Evolutionary conservation across 2,888 invertebrate genomes (phyloP), one percentile per base, ranked within the genome.

Genomic region (Cremastobaeus sp.): DNA sequence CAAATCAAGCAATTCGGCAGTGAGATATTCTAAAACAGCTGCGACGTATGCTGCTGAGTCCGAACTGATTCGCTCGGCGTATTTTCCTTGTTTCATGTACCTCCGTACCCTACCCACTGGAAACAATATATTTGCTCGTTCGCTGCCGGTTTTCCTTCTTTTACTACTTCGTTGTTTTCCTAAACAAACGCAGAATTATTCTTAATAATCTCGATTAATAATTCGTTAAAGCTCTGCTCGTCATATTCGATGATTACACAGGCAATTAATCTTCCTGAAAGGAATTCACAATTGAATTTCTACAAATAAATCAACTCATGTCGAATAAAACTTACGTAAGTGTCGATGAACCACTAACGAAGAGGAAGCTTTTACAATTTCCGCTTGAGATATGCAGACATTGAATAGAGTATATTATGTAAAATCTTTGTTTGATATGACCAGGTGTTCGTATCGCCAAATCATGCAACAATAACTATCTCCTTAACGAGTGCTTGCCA

Each of bases 301-400:
- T 41, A 21, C 28, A 45, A 64, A 66, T 55, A 57, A 66, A 48
- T 45, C 39, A 57, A 48, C 34, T 37, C 35, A n/a, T n/a, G n/a
- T n/a, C n/a, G n/a, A n/a, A 43, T 20, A 32, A 18, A 21, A 11
- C 21, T 68, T 68, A 45, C 25, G 25, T 59, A 68, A 59, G 45
- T 59, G 52, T 68, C 45, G 59, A 52, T 59, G 59, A 68, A 68
- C 50, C 25, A 59, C 15, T 30, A 35, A 68, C 52, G 43, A 59
- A 68, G 39, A 68, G 65, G 57, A 57, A 57, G 43, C 59, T 25
- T 66, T 66, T 59, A 50, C 48, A 57, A 68, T 45, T 68, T 68
- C 59, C 68, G 59, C 30, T 45, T 59, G 20, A 43, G 25, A 47
- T 34, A 52, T 37, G 21, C 8, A 30, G 35, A 54, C 17, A 45